Evolutionary conservation across 2,113 vertebrate genomes (phyloP).

Genomic region (Pterocles burchelli): DNA sequence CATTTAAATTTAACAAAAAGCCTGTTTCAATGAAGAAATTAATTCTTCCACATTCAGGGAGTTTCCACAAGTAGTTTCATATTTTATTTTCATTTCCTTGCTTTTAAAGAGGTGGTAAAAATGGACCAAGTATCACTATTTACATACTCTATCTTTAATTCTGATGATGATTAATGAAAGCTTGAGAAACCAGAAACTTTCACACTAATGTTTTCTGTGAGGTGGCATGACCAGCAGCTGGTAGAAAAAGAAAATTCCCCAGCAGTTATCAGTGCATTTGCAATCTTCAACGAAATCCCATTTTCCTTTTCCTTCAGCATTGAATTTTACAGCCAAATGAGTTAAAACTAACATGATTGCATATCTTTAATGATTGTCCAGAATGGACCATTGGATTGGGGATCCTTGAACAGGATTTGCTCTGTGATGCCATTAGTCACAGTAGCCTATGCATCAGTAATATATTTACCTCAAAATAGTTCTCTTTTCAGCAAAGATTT

Average conservation of each 20-base stretch:
- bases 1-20: background rate
- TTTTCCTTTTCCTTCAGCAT: background rate
- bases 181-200: background rate
- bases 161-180: background rate
- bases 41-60: background rate
- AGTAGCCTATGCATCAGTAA: background rate
- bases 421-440: background rate
- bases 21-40: background rate
- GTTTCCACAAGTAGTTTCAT: background rate
- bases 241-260: background rate
- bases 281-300: background rate
- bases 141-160: background rate
- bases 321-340: background rate
- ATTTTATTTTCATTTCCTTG: slow-evolving; percentile 11
- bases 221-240: background rate
- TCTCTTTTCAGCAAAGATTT: background rate
- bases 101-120: background rate
- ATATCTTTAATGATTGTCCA: background rate
- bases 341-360: background rate
- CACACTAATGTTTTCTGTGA: background rate
- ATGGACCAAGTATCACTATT: background rate
- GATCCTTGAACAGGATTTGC: background rate
- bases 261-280: background rate
- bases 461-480: background rate
- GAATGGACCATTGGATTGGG: background rate